These are phyloP conservation scores for Hirudinaria manillensis DNA, from an alignment of 2,888 invertebrate species.

Conservation along the genomic window DNA sequence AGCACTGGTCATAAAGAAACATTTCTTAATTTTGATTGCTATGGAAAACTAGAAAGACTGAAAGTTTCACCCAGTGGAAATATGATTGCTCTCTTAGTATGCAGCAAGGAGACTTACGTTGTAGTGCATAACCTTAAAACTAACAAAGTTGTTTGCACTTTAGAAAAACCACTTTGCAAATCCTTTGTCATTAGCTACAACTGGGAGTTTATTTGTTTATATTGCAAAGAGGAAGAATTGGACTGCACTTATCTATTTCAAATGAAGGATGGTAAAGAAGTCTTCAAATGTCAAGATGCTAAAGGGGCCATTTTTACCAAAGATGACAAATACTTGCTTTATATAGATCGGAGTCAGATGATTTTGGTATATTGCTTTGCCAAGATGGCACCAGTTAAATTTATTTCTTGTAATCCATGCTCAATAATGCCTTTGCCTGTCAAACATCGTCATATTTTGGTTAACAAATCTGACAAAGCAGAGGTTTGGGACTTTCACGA, in stretches of 20 bases:
- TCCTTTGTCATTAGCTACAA: constrained; percentile 32
- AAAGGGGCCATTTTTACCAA: constrained; percentile 36
- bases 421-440: constrained; percentile 30
- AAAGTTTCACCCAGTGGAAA: constrained; percentile 36
- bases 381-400: constrained; percentile 20
- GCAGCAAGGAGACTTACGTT: constrained; percentile 36
- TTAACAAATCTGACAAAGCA: constrained; percentile 21
- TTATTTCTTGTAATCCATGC: constrained; percentile 23
- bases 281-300: constrained; percentile 28
- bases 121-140: constrained; percentile 35
- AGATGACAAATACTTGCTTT: constrained; percentile 35
- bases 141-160: constrained; percentile 24
- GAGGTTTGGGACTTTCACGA: constrained; percentile 32
- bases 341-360: constrained; percentile 24
- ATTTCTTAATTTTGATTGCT: constrained; percentile 39
- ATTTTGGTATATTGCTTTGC: constrained; percentile 34
- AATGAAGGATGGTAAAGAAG: constrained; percentile 25
- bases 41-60: constrained; percentile 40
- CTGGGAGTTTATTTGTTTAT: constrained; percentile 35
- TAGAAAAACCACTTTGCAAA: constrained; percentile 34
- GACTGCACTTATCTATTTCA: constrained; percentile 31
- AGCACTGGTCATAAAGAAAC: constrained; percentile 35
- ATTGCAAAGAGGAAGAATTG: constrained; percentile 18
- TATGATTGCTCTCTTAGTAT: constrained; percentile 38
- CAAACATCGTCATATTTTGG: constrained; percentile 29